Base-by-base conservation (phyloP, 2,888 invertebrate species). In the Nomada lathburiana region DNA sequence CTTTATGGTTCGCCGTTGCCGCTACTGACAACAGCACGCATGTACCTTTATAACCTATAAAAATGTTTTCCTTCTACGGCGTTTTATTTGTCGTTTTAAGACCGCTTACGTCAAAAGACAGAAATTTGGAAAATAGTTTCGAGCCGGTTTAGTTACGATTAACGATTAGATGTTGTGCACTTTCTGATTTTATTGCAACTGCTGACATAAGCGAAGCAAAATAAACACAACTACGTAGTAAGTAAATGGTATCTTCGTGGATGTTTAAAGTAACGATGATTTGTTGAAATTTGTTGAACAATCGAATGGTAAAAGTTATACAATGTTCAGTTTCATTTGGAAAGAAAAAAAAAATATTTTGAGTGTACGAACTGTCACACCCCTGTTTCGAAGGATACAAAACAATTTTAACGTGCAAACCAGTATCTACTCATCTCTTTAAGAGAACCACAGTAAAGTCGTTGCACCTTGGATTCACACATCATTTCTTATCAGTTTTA, bases 291-390 rank as follows among this genome's bases (percentile, higher is more conserved):
- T 47, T 16, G n/a, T 23, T 0, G n/a, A n/a, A 16, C 20, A 13
- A 10, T 2, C 10, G 18, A 2, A 23, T 20, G 42, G 52, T 60
- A 50, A 44, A 74, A 60, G 11, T 60, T 55, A 53, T 5, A 7
- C n/a, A 44, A 50, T n/a, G n/a, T 55, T n/a, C 16, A 10, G 20
- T 74, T 77, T 68, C 52, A 55, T 70, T 78, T 23, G 36, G n/a
- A 16, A 29, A 55, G 23, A 68, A 68, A 55, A 64, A 62, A 65
- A n/a, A 57, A 64, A 69, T 52, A 13, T 76, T 63, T 44, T 55
- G 7, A 26, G 59, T 64, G 36, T 36, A 71, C 65, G 74, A 86
- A 69, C 77, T 83, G 88, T 87, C 88, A 88, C 88, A 89, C 89
- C 87, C 86, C 83, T 86, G 85, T 80, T 76, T 73, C 65, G 29